These are phyloP conservation scores for Pristis pectinata DNA, from an alignment of 2,797 vertebrate species.

Conservation along the genomic window DNA sequence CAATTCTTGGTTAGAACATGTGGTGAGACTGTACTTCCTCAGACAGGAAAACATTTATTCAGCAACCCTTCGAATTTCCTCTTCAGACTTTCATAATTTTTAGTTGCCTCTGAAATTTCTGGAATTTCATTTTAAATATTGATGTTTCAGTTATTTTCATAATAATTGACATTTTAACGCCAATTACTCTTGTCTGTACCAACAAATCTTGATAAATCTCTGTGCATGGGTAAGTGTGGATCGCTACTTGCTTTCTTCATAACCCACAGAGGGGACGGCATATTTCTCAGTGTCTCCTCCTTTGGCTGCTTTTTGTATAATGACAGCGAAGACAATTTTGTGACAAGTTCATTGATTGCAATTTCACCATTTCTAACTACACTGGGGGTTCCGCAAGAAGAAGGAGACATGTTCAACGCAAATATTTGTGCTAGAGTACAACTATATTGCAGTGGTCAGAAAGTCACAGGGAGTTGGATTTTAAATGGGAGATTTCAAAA, in stretches of 20 bases:
- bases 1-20: constrained; percentile 9
- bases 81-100: background rate
- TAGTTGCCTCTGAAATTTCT: background rate
- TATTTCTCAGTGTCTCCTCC: too few relatives aligned
- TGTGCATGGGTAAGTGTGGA: background rate
- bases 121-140: background rate
- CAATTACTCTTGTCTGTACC: background rate
- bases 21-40: constrained; percentile 35
- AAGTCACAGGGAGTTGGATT: background rate
- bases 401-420: background rate
- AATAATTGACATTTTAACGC: background rate
- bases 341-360: background rate
- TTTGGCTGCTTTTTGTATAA: background rate
- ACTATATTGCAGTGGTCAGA: background rate
- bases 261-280: background rate
- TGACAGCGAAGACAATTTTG: background rate
- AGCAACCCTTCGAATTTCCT: constrained; percentile 5
- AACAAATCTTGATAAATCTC: background rate
- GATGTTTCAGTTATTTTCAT: background rate
- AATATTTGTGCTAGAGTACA: too few relatives aligned
- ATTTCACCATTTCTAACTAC: background rate
- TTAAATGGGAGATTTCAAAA: background rate
- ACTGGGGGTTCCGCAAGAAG: background rate
- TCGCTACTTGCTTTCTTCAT: background rate
- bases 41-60: constrained; percentile 19